These are phyloP conservation scores for Heteromyza rotundicornis DNA, from an alignment of 2,888 invertebrate species.

Conservation along the genomic window DNA sequence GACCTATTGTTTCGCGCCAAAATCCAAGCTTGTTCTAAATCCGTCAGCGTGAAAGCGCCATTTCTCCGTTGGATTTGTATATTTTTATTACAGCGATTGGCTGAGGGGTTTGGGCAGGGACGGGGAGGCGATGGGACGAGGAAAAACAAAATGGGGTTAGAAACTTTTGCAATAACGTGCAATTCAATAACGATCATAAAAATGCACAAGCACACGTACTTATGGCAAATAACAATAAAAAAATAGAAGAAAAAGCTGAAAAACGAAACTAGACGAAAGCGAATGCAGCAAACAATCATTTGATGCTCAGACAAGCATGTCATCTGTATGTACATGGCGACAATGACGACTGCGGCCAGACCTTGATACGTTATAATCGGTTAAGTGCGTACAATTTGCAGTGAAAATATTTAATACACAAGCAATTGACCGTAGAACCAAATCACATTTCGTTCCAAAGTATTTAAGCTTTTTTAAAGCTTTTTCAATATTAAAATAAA, in stretches of 20 bases:
- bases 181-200: constrained; percentile 2
- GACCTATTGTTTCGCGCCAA: background rate
- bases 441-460: too few relatives aligned
- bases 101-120: background rate
- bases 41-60: background rate
- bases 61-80: background rate
- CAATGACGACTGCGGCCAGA: background rate
- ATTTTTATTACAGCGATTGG: background rate
- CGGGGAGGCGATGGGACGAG: too few relatives aligned
- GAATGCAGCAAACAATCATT: background rate
- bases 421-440: background rate
- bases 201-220: background rate
- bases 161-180: constrained; percentile 12
- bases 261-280: background rate
- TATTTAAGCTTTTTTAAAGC: too few relatives aligned
- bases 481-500: too few relatives aligned
- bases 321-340: background rate
- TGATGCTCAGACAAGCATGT: background rate
- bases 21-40: background rate
- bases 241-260: background rate
- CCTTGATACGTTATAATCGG: background rate
- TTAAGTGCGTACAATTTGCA: background rate
- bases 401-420: background rate
- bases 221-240: background rate
- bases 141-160: constrained; percentile 7